Evolutionary conservation across 23 tunicate genomes (phyloP).

Genomic region (Halocynthia aurantium): DNA sequence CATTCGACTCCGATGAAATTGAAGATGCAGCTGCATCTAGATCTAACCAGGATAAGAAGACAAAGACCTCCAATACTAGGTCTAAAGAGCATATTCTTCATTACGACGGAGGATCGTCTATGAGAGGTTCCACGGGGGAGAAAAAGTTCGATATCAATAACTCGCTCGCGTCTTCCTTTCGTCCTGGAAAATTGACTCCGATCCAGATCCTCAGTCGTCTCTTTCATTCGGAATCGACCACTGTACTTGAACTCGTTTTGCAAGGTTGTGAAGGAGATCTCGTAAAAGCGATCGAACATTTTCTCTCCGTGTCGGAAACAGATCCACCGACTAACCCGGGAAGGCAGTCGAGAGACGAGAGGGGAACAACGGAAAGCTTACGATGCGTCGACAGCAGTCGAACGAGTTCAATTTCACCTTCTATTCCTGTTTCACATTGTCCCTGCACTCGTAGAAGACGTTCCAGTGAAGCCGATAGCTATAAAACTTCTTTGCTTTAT

Average conservation of each 20-base stretch:
- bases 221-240: slow-evolving; percentile 44
- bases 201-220: slow-evolving; percentile 65
- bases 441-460: no score
- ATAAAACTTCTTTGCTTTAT: no score
- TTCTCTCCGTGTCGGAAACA: slow-evolving; percentile 50
- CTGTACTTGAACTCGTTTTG: slow-evolving; percentile 81
- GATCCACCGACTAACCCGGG: neutral
- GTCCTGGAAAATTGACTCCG: slow-evolving; percentile 71
- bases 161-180: slow-evolving; percentile 67
- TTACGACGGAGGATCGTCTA: no score
- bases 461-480: no score
- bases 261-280: slow-evolving; percentile 94
- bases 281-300: slow-evolving; percentile 89
- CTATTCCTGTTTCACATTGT: no score
- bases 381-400: neutral
- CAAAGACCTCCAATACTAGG: no score
- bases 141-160: slow-evolving; percentile 23
- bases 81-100: no score
- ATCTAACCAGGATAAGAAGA: no score
- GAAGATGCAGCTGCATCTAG: no score
- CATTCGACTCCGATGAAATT: neutral
- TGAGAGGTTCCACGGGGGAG: no score
- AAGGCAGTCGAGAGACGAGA: neutral
- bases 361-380: neutral
- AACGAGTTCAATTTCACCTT: no score